These are phyloP conservation scores for Macroramphosus scolopax DNA, from an alignment of 2,797 vertebrate species.

Conservation along the genomic window DNA sequence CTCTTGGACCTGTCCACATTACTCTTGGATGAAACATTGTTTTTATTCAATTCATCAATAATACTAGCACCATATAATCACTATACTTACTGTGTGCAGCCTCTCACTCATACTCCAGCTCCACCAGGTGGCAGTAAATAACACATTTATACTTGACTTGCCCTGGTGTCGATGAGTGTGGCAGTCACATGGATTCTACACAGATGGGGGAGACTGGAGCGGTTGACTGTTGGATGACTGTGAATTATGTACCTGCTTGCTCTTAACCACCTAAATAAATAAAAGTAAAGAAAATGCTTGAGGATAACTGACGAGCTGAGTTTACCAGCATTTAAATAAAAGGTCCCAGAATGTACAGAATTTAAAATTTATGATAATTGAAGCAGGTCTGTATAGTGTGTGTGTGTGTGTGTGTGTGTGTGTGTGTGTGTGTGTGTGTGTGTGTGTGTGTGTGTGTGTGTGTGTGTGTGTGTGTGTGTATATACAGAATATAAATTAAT, in stretches of 20 bases:
- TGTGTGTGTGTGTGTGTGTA: background rate
- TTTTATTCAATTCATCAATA: constrained; percentile 9
- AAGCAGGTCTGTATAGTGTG: background rate
- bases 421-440: too few relatives aligned
- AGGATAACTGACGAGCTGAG: background rate
- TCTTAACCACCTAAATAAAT: constrained; percentile 43
- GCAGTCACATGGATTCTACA: constrained; percentile 76
- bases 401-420: too few relatives aligned
- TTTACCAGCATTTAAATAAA: background rate
- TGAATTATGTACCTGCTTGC: constrained; percentile 39
- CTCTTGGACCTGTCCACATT: constrained; percentile 8
- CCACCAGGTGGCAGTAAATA: constrained; percentile 78
- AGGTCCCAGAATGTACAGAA: background rate
- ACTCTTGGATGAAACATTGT: background rate
- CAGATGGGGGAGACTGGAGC: constrained; percentile 53
- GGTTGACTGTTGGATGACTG: constrained; percentile 34
- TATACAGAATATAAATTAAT: too few relatives aligned
- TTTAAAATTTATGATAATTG: background rate
- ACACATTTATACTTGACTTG: constrained; percentile 44
- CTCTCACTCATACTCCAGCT: constrained; percentile 13
- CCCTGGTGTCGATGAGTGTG: constrained; percentile 50
- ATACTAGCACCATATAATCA: background rate
- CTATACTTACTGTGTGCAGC: constrained; percentile 12
- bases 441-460: background rate
- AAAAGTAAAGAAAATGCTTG: constrained; percentile 19